These are phyloP conservation scores for Ploceus nigricollis DNA, from an alignment of 2,113 vertebrate species.

Conservation along the genomic window DNA sequence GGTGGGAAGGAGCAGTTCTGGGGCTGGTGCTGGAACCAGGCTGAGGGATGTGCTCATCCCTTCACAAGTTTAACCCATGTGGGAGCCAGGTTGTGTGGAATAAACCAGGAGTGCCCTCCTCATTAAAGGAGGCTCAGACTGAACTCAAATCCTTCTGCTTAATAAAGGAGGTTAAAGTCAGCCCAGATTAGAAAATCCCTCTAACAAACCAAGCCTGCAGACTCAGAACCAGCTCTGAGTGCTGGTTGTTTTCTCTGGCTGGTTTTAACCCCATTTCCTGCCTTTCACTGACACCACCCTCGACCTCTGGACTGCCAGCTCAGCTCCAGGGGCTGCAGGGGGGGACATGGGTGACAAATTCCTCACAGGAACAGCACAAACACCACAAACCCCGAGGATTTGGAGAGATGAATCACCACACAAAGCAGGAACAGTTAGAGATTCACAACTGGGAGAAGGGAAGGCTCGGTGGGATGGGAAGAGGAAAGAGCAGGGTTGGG, in stretches of 20 bases:
- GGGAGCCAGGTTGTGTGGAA: background rate
- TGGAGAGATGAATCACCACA: background rate
- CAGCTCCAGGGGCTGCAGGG: background rate
- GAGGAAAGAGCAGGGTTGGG: background rate
- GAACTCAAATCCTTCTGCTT: conserved; percentile 5
- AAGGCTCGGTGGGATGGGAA: background rate
- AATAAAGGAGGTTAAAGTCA: background rate
- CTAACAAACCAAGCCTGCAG: background rate
- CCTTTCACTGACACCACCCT: background rate
- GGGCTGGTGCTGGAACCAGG: background rate
- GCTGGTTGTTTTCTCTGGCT: background rate
- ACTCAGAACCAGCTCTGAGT: background rate
- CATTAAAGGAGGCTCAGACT: background rate
- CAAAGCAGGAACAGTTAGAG: background rate
- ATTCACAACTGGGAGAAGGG: accelerated
- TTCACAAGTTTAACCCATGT: background rate
- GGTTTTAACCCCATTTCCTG: background rate
- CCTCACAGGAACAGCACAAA: background rate
- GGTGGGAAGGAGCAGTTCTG: background rate
- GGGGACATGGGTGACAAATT: background rate
- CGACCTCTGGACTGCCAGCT: background rate
- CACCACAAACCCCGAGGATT: background rate
- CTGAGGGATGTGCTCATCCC: background rate
- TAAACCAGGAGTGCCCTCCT: background rate
- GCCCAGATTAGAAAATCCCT: background rate